Evolutionary conservation across 2,888 invertebrate species (phyloP).

Genomic region (Drymonia ruficornis): DNA sequence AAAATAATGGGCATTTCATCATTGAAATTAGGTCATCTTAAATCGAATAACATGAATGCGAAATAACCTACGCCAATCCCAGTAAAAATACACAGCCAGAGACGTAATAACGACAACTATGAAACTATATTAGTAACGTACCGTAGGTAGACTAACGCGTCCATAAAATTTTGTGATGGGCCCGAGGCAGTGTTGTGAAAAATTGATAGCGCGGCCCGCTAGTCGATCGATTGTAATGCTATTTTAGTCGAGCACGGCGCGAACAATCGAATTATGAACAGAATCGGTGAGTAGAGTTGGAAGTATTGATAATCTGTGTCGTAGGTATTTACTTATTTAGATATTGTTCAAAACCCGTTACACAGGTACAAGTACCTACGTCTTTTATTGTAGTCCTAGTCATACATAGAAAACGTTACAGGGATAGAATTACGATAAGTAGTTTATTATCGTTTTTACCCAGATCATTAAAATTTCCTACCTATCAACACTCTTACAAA

Average conservation of each 20-base stretch:
- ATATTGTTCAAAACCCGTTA: too few relatives aligned
- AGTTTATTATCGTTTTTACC: too few relatives aligned
- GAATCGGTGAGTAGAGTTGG: slow-evolving; percentile 22
- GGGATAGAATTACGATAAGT: too few relatives aligned
- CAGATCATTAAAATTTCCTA: too few relatives aligned
- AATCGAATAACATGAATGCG: background rate
- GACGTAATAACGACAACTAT: slow-evolving; percentile 22
- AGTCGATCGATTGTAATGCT: slow-evolving; percentile 48
- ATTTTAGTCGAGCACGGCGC: slow-evolving; percentile 42
- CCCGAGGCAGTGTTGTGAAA: slow-evolving; percentile 63
- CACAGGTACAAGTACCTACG: too few relatives aligned
- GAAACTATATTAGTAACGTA: slow-evolving; percentile 40
- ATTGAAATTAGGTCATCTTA: background rate
- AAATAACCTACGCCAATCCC: slow-evolving; percentile 29
- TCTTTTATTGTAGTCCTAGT: too few relatives aligned
- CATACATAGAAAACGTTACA: too few relatives aligned
- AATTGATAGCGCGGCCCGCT: slow-evolving; percentile 49
- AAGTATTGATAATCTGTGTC: background rate
- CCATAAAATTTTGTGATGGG: slow-evolving; percentile 49
- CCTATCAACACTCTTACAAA: too few relatives aligned
- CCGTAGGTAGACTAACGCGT: slow-evolving; percentile 25
- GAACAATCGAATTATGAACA: slow-evolving; percentile 33
- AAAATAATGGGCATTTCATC: background rate
- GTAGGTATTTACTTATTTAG: background rate
- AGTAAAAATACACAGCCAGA: slow-evolving; percentile 11